These are phyloP conservation scores for Fragum whitleyi DNA, from an alignment of 2,888 invertebrate species.

Conservation along the genomic window DNA sequence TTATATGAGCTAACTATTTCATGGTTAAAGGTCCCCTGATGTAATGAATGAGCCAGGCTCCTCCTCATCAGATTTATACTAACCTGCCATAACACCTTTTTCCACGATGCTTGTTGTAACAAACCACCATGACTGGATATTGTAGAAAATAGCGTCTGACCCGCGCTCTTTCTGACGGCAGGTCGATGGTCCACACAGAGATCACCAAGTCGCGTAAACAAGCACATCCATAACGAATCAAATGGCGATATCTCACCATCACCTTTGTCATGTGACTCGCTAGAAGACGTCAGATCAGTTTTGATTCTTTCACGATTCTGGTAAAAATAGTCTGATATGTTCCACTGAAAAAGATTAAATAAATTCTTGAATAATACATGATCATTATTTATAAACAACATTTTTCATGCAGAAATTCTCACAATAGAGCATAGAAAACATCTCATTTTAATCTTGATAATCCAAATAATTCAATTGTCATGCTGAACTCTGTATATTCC, in stretches of 20 bases:
- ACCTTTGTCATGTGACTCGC: slow-evolving; percentile 38
- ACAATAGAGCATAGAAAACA: too few species aligned
- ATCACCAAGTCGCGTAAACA: slow-evolving; percentile 87
- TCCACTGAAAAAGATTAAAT: slow-evolving; percentile 91
- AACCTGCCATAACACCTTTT: slow-evolving; percentile 95
- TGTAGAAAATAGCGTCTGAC: slow-evolving; percentile 98
- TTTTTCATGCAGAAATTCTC: too few species aligned
- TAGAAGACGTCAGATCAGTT: slow-evolving; percentile 74
- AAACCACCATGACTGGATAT: slow-evolving; percentile 97
- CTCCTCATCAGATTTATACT: too few species aligned
- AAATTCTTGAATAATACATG: too few species aligned
- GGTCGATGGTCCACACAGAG: slow-evolving; percentile 97
- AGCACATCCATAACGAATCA: slow-evolving; percentile 98
- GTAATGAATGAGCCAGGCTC: too few species aligned
- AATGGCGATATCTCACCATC: slow-evolving; percentile 87
- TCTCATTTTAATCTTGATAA: too few species aligned
- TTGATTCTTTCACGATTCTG: slow-evolving; percentile 92
- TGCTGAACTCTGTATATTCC: too few species aligned
- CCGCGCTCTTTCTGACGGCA: slow-evolving; percentile 98
- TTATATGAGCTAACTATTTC: too few species aligned
- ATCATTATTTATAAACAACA: background rate
- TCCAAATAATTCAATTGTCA: too few species aligned
- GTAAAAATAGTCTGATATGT: slow-evolving; percentile 98
- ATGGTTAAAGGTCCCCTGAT: too few species aligned
- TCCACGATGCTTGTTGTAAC: slow-evolving; percentile 95